A percentile compares a stretch with the other conserved stretches of the same genome.
These are phyloP conservation scores for Tinea pellionella DNA, from an alignment of 2,888 invertebrate species.

Conservation along the genomic window DNA sequence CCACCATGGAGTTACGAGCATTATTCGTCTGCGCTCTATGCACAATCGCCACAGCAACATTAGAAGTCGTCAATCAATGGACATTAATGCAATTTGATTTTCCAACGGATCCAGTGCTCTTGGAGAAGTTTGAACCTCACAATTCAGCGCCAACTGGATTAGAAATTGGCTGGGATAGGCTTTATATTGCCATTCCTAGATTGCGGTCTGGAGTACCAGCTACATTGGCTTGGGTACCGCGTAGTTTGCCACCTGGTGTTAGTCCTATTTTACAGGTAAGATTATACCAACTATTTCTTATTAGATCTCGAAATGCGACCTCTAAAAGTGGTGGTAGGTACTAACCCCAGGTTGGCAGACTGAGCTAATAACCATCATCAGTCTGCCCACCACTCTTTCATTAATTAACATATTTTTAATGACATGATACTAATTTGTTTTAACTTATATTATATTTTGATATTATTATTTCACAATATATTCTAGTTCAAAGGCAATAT, in stretches of 20 bases:
- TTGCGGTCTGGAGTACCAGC: constrained; percentile 81
- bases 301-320: no score
- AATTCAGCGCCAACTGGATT: constrained; percentile 83
- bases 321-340: no score
- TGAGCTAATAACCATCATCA: no score
- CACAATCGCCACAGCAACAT: constrained; percentile 44
- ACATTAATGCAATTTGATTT: constrained; percentile 75
- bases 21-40: constrained; percentile 37
- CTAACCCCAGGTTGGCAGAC: no score
- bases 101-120: constrained; percentile 68
- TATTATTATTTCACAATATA: not conserved
- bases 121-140: constrained; percentile 74
- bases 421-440: not conserved
- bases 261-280: constrained; percentile 76
- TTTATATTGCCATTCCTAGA: constrained; percentile 82
- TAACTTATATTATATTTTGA: no score
- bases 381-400: no score
- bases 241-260: constrained; percentile 72
- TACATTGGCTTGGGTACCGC: constrained; percentile 76
- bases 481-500: not conserved
- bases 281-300: no score
- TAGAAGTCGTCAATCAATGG: constrained; percentile 79
- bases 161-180: constrained; percentile 76
- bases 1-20: not conserved
- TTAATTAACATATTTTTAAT: no score